Evolutionary conservation across 2,113 vertebrate genomes (phyloP), one percentile per base, ranked within the genome.

Genomic region (Actinemys pallida): DNA sequence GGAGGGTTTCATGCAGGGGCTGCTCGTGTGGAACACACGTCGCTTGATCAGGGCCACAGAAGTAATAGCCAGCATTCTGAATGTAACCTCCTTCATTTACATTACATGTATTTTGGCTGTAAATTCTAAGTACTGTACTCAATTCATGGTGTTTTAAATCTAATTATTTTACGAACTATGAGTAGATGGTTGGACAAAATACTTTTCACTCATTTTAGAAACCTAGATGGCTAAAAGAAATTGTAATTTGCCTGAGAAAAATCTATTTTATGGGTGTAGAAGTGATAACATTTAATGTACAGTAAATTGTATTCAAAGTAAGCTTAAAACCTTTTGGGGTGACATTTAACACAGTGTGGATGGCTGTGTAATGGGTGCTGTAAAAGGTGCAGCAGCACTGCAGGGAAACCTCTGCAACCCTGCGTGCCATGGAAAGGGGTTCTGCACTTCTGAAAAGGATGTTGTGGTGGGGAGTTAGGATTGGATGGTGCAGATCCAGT

Each of bases 191-290:
- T 72, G 20, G 81, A 81, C 52, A 79, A 84, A n/a, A 4, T 1
- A 22, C 0, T 27, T 5, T 1, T 45, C 4, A 12, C 52, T 93
- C 54, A 78, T 95, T 93, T 81, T 80, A 80, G 52, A 54, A 56
- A 56, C 52, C 20, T 82, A 10, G 22, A 39, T 27, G 12, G n/a
- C n/a, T 83, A 69, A 93, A 89, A 42, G 9, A 83, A 76, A 81
- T 42, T 84, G 6, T 11, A n/a, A 47, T n/a, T 42, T 2, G 2
- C 49, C 5, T 56, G 80, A 79, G 50, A 83, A 50, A 12, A 35
- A 0, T 65, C 9, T 72, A 0, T 62, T 27, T 78, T 78, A 10
- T 7, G 17, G 76, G 4, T 85, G 39, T 5, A 62, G 87, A 52
- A 89, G 42, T 79, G 6, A 4, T 4, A 17, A 3, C 13, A 62